Conservation (phyloP, 2,797 vertebrate genomes). For the Neosilurus mollespiculum region DNA sequence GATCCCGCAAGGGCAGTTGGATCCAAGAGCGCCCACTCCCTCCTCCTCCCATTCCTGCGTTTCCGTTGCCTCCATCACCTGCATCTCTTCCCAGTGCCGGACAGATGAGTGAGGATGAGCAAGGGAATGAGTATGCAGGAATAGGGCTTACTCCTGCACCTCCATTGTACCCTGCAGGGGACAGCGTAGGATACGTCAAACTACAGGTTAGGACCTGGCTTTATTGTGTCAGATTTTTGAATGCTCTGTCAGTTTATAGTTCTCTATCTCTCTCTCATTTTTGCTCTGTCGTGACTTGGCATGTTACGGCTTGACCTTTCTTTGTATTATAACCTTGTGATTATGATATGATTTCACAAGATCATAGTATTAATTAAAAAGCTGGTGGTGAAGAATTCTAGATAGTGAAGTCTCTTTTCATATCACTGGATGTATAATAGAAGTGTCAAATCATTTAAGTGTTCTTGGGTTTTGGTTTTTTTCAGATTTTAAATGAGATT, state of each 20-base stretch:
- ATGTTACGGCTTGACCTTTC: neutral
- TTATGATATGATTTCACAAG: neutral
- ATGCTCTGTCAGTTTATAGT: neutral
- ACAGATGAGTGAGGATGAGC: constrained; percentile 66
- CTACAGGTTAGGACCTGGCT: constrained; percentile 70
- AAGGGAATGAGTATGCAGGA: constrained; percentile 86
- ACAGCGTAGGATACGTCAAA: constrained; percentile 81
- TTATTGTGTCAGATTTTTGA: neutral
- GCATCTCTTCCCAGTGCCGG: constrained; percentile 63
- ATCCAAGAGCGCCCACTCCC: constrained; percentile 91
- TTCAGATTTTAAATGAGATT: neutral
- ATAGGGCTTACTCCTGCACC: constrained; percentile 75
- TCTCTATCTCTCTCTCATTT: neutral
- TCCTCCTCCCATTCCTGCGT: constrained; percentile 79
- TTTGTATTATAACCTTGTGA: neutral
- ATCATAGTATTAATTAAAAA: neutral
- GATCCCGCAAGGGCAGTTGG: constrained; percentile 87
- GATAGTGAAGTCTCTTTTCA: neutral
- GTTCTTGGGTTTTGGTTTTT: neutral
- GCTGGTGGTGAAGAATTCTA: neutral
- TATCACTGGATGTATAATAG: no score
- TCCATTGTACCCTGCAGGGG: constrained; percentile 68
- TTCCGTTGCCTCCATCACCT: constrained; percentile 65
- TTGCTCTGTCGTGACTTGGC: neutral
- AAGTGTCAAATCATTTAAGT: neutral